These are phyloP conservation scores for Anorthoa munda DNA, from an alignment of 2,888 invertebrate genomes.

Conservation along the genomic window DNA sequence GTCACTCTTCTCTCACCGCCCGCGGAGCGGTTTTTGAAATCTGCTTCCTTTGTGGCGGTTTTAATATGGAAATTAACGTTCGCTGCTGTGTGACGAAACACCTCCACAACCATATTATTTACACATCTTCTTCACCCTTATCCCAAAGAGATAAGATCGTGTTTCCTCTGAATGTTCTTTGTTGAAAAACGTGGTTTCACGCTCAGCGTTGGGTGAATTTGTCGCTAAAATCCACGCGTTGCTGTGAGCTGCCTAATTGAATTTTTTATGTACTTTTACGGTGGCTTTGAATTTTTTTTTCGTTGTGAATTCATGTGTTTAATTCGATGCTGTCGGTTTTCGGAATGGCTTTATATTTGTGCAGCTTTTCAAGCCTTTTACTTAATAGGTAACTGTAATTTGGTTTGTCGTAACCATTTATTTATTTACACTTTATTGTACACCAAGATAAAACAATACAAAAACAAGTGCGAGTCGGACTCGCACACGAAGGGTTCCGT, in stretches of 20 bases:
- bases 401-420: neutral
- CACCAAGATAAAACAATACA: no score
- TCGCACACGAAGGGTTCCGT: no score
- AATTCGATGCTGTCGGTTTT: conserved; percentile 42
- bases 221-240: conserved; percentile 78
- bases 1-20: conserved; percentile 59
- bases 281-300: conserved; percentile 62
- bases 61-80: conserved; percentile 91
- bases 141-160: conserved; percentile 64
- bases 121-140: conserved; percentile 65
- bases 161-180: conserved; percentile 59
- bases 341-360: conserved; percentile 14
- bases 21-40: conserved; percentile 89
- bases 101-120: conserved; percentile 81
- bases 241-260: conserved; percentile 80
- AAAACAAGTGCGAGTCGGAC: no score
- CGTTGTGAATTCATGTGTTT: conserved; percentile 54
- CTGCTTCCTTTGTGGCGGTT: conserved; percentile 91
- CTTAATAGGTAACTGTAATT: conserved; percentile 4
- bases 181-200: conserved; percentile 50
- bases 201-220: conserved; percentile 72
- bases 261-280: conserved; percentile 80
- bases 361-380: conserved; percentile 15
- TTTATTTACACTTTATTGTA: no score
- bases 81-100: conserved; percentile 85